Conservation (phyloP, 2,888 invertebrate genomes). For the Watsonalla cultraria region DNA sequence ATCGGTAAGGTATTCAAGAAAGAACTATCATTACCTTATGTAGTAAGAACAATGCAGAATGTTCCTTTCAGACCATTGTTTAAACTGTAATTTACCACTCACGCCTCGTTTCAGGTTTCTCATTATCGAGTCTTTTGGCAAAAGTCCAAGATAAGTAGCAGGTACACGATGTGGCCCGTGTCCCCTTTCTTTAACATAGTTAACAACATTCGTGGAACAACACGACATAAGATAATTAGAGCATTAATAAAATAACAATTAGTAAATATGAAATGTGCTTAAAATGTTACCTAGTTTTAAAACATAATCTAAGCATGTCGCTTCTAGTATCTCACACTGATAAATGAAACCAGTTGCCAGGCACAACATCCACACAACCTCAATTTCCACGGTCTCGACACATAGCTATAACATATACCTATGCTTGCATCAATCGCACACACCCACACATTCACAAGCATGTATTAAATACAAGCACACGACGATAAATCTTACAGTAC, state of each 20-base stretch:
- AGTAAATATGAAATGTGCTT: too few species aligned
- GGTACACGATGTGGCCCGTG: background rate
- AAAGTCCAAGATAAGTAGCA: background rate
- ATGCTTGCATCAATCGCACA: constrained; percentile 45
- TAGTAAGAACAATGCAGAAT: too few species aligned
- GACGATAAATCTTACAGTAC: background rate
- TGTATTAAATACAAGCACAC: background rate
- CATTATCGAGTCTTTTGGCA: background rate
- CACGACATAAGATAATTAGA: too few species aligned
- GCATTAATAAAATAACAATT: too few species aligned
- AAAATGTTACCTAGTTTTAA: too few species aligned
- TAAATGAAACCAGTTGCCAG: background rate
- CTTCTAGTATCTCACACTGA: background rate
- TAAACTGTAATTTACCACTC: background rate
- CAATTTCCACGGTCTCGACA: constrained; percentile 3
- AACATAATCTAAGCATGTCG: too few species aligned
- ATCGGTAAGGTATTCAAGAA: too few species aligned
- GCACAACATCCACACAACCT: background rate
- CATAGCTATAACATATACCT: constrained; percentile 24
- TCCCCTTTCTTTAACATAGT: background rate
- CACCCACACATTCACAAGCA: constrained; percentile 36
- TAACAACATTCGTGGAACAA: background rate
- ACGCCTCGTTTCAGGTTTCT: background rate
- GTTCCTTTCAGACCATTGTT: too few species aligned
- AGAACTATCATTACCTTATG: too few species aligned